Evolutionary conservation across 2,113 vertebrate species (phyloP), one percentile per base, ranked within the genome.

Genomic region (Pantherophis guttatus): DNA sequence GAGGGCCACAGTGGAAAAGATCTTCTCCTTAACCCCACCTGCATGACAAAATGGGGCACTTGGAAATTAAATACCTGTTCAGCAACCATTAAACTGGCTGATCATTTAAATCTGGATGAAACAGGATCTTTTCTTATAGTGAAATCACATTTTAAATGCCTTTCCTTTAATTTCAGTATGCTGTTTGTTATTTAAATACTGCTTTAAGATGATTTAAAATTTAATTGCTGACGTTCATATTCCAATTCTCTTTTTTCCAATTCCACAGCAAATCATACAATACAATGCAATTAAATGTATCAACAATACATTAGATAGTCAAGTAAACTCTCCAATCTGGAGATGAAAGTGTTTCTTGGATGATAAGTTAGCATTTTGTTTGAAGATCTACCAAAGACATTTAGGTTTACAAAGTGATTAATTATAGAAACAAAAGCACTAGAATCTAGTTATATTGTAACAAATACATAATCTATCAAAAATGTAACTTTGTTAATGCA

Each of bases 401-500:
- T 24, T 88, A 54, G 48, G 50, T 93, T 53, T 44, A 70, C 85
- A 90, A 88, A 75, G 7, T 4, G 52, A 91, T 94, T 94, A 90
- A 96, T 91, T 26, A 53, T 5, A 29, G 0, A 50, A 21, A 93
- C 88, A 70, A 2, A 81, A 94, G 85, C 75, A 91, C 59, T 94
- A 88, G 52, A 96, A 95, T 94, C 92, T 94, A 93, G 90, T 95
- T 92, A 33, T 95, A 91, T 50, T 96, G 96, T 96, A 94, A 81
- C 93, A 90, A 87, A 94, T 95, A 94, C 81, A 92, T 96, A 93
- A 93, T 94, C 92, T 93, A 96, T 91, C 88, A 97, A 95, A 97
- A 96, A 96, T 95, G 94, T 95, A 95, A 94, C 96, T 96, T 96
- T 92, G 95, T 96, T 97, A 97, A 95, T 91, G 88, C 52, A 95